Evolutionary conservation across 2,113 vertebrate genomes (phyloP).

Genomic region (Haplotaxodon microlepis): DNA sequence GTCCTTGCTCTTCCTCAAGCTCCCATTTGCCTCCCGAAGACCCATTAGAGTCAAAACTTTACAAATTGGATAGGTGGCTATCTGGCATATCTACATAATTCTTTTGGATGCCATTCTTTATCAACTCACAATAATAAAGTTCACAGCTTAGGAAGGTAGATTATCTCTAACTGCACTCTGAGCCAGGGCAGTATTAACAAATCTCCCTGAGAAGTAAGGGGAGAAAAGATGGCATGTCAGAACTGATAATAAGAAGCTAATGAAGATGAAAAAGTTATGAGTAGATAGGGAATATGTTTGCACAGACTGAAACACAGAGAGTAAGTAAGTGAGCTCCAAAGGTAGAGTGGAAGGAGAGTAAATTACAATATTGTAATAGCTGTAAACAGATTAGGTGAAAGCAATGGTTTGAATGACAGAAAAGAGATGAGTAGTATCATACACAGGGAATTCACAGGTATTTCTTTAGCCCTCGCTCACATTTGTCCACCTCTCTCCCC

Average conservation of each 20-base stretch:
- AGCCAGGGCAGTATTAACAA: constrained; percentile 19
- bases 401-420: not conserved
- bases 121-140: constrained; percentile 24
- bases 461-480: not conserved
- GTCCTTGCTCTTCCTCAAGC: not conserved
- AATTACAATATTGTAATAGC: not conserved
- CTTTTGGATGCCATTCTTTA: not conserved
- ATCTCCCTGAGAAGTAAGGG: not conserved
- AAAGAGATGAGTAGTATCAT: not conserved
- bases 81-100: not conserved
- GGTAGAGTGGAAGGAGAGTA: not conserved
- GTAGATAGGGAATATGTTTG: not conserved
- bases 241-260: not conserved
- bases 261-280: not conserved
- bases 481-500: constrained; percentile 1
- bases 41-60: not conserved
- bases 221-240: not conserved
- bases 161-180: constrained; percentile 4
- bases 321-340: not conserved
- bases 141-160: not conserved
- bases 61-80: not conserved
- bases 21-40: not conserved
- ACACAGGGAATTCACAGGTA: not conserved
- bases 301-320: not conserved
- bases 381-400: not conserved